These are phyloP conservation scores for Conger conger DNA, from an alignment of 2,113 vertebrate species.

Conservation along the genomic window DNA sequence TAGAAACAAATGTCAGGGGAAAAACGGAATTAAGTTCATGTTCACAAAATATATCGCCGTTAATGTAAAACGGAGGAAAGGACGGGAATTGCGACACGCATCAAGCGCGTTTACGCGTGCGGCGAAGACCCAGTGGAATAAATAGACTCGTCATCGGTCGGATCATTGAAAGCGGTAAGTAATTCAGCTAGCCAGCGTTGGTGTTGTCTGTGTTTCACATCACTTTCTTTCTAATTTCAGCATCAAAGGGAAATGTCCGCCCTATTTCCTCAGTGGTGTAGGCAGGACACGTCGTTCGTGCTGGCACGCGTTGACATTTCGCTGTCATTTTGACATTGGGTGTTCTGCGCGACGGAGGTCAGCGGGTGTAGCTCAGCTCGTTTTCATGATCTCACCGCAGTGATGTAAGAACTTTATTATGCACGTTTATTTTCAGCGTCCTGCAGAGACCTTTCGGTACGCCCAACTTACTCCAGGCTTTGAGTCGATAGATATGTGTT, in stretches of 20 bases:
- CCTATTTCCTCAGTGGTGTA: not conserved
- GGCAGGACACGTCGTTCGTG: not conserved
- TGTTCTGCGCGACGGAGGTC: slow-evolving; percentile 6
- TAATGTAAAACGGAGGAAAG: not conserved
- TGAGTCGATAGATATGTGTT: not conserved
- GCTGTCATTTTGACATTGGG: slow-evolving; percentile 3
- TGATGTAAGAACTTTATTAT: slow-evolving; percentile 17
- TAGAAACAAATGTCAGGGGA: not conserved
- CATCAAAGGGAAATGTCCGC: not conserved
- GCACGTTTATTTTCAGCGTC: slow-evolving; percentile 7
- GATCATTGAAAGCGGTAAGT: slow-evolving; percentile 2
- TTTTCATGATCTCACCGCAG: slow-evolving; percentile 14
- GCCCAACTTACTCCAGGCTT: not conserved
- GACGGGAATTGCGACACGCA: not conserved
- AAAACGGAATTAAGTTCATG: slow-evolving; percentile 21
- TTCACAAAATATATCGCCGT: not conserved
- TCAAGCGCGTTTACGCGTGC: not conserved
- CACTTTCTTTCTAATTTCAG: not conserved
- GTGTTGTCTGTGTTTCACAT: not conserved
- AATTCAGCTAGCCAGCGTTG: slow-evolving; percentile 5
- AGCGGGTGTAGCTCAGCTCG: not conserved
- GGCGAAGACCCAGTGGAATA: not conserved
- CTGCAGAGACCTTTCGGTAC: not conserved
- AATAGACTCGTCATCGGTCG: not conserved
- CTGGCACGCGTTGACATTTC: not conserved